These are phyloP conservation scores for Sebastes matsubarae DNA, from an alignment of 2,797 vertebrate genomes.

Conservation along the genomic window DNA sequence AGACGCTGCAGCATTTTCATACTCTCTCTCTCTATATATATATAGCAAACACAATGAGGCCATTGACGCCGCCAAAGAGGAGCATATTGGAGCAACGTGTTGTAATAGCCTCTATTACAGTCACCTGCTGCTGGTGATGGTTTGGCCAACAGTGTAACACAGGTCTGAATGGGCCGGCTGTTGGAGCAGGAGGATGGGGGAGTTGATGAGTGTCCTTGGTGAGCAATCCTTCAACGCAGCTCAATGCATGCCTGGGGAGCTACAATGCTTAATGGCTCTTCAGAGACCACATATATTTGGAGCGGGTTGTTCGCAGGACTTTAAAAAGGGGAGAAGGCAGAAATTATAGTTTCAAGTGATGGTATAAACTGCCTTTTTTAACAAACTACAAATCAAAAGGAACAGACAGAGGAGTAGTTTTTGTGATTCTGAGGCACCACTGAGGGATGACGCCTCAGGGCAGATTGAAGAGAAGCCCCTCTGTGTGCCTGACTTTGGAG, in stretches of 20 bases:
- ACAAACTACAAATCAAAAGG: constrained; percentile 27
- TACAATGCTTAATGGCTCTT: constrained; percentile 39
- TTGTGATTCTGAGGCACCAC: constrained; percentile 9
- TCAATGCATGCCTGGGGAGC: constrained; percentile 48
- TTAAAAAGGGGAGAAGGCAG: constrained; percentile 18
- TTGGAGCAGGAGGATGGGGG: constrained; percentile 18
- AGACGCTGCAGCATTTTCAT: constrained; percentile 72
- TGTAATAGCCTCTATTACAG: constrained; percentile 14
- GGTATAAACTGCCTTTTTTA: constrained; percentile 19
- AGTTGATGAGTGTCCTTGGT: constrained; percentile 52
- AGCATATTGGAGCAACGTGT: constrained; percentile 16
- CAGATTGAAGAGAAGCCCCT: constrained; percentile 6
- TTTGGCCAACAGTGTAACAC: constrained; percentile 15
- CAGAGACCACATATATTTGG: constrained; percentile 37
- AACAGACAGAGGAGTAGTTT: neutral
- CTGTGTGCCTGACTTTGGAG: neutral
- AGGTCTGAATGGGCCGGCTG: constrained; percentile 28
- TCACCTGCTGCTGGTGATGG: constrained; percentile 11
- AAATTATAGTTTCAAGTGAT: constrained; percentile 13
- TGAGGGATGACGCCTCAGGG: neutral
- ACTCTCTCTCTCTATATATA: constrained; percentile 37
- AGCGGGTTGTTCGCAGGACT: constrained; percentile 32
- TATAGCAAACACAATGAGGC: constrained; percentile 60
- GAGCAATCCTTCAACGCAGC: constrained; percentile 54
- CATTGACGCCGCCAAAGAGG: constrained; percentile 29